Evolutionary conservation across 2,888 invertebrate species (phyloP), one percentile per base, ranked within the genome.

Genomic region (Orthosia cruda): DNA sequence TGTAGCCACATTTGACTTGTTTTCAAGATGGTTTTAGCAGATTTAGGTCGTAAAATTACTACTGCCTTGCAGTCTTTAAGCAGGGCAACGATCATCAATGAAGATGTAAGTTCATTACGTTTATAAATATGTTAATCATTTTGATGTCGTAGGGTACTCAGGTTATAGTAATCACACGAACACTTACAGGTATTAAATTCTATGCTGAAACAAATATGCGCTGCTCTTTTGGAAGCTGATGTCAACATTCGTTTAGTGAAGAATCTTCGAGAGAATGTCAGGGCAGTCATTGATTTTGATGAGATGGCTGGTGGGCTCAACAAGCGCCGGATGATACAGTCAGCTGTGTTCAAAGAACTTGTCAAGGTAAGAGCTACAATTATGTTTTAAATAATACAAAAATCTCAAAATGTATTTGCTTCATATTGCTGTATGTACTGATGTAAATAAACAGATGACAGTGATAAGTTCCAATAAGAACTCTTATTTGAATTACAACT

Each of bases 301-400:
- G 99, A 99, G 94, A 99, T 99, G 99, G 99, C 99, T 88, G 98
- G 98, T 55, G 99, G 99, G 12, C 98, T 99, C 64, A 99, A 99
- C 95, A 99, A 99, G 93, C 97, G 99, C 68, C 97, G 99, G 74
- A 99, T 99, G 99, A 99, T 99, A 89, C 99, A 99, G 93, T 99
- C 99, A 87, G 99, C 99, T 71, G 99, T 99, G 0, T 99, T 99
- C 95, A 99, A 99, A 93, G 99, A 99, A 97, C 98, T 99, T 71
- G 98, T 99, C 15, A 99, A 99, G 97, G 98, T 99, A 94, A 71
- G 83, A 68, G 18, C 23, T 49, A 50, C 47, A 50, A 40, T 45
- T 45, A 20, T 13, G 4, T 55, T 23, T 16, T 12, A 9, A 49
- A 13, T 1, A 18, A 26, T 23, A 20, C 9, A 50, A 50, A 20